Conservation (phyloP, 2,113 vertebrate genomes). For the Bolborhynchus lineola region DNA sequence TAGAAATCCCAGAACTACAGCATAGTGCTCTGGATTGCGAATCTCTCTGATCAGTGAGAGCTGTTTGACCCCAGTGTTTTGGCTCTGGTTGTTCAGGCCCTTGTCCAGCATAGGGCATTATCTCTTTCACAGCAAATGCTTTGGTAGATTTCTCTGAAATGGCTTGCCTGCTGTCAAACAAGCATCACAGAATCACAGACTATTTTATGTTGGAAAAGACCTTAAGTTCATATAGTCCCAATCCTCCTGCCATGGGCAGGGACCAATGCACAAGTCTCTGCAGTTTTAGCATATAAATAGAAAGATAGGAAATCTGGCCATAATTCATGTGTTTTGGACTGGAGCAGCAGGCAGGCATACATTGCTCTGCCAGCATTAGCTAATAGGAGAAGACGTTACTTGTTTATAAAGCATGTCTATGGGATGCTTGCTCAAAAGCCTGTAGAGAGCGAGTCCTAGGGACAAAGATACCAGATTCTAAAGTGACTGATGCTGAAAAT, state of each 20-base stretch:
- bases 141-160: rapidly evolving
- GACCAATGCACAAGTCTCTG: not conserved
- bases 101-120: not conserved
- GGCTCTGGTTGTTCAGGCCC: not conserved
- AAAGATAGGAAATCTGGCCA: not conserved
- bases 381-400: not conserved
- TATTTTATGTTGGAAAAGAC: not conserved
- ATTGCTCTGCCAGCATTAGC: not conserved
- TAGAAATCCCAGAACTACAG: not conserved
- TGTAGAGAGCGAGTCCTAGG: not conserved
- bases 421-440: not conserved
- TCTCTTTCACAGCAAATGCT: not conserved
- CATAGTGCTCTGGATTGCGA: not conserved
- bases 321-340: not conserved
- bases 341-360: not conserved
- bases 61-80: not conserved
- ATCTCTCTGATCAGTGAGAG: not conserved
- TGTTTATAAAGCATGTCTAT: not conserved
- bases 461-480: not conserved
- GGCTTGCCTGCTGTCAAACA: rapidly evolving
- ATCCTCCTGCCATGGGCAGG: not conserved
- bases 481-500: not conserved
- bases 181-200: not conserved
- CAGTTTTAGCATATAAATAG: not conserved
- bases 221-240: not conserved